phyloP scores from a whole-genome alignment of 1,140 invertebrate species.

The Subanguina moxae region DNA sequence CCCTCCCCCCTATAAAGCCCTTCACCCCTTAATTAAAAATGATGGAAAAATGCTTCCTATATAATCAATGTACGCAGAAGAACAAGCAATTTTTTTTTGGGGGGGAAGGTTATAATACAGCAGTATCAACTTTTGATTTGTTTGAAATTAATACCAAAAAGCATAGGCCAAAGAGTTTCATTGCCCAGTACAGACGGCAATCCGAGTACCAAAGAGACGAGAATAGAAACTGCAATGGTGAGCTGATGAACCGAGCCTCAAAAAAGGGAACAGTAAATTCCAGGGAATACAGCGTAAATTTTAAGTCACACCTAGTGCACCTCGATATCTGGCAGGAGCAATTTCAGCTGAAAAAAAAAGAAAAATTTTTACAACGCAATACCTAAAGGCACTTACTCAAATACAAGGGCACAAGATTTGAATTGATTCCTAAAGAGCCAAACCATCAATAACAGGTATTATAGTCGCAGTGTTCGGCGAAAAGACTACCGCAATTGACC shows the following conservation, averaged over 20 bases:
- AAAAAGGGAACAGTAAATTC: too few species aligned
- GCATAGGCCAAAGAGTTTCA: conserved; percentile 62
- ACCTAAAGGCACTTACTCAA: conserved; percentile 59
- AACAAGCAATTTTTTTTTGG: too few species aligned
- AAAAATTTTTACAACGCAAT: too few species aligned
- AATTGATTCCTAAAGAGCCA: conserved; percentile 64
- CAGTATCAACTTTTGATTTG: too few species aligned
- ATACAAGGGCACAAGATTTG: conserved; percentile 79
- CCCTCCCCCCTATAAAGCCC: too few species aligned
- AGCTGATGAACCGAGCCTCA: conserved; percentile 81
- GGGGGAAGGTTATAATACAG: too few species aligned
- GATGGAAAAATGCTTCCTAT: too few species aligned
- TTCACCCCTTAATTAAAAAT: too few species aligned
- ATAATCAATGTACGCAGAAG: too few species aligned
- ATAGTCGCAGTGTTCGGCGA: neutral
- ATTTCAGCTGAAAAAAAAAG: conserved; percentile 67
- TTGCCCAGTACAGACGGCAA: conserved; percentile 70
- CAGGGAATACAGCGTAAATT: too few species aligned
- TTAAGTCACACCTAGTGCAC: conserved; percentile 64
- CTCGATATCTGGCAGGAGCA: conserved; percentile 74
- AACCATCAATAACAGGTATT: neutral
- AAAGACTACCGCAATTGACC: conserved; percentile 70
- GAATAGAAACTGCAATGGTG: conserved; percentile 80
- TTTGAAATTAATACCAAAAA: conserved; percentile 63
- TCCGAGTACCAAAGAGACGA: conserved; percentile 72